Evolutionary conservation across 2,888 invertebrate species (phyloP), one percentile per base, ranked within the genome.

Genomic region (Lamellibrachia columna): DNA sequence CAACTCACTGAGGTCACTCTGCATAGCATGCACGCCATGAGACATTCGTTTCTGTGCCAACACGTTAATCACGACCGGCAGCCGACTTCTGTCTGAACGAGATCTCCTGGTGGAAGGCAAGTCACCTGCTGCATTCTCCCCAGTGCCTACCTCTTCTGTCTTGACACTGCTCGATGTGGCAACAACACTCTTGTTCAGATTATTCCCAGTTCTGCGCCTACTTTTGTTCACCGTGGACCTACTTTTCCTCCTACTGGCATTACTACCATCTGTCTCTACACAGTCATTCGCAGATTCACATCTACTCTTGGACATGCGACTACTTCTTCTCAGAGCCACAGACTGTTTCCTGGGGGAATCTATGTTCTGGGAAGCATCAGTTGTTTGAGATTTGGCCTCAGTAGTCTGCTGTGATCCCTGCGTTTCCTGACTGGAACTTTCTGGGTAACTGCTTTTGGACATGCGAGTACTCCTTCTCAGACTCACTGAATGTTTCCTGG

Each of bases 301-400:
- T 40, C 40, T 22, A n/a, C 75, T 75, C 75, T 75, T 75, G 15
- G 75, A 75, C 22, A 6, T 75, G 75, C 75, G 75, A 75, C 75
- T 75, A 15, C 75, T 75, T 1, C 75, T 11, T 75, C 75, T 75
- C 75, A 75, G 15, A 60, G 60, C 22, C 22, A 22, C 15, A 15
- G 75, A 75, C 75, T 75, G 22, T 75, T 75, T 75, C 75, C 75
- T 75, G 75, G 75, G 75, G n/a, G 75, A n/a, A 75, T 75, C 75
- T 75, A 75, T n/a, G 6, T 11, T 75, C 75, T 75, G 75, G 75
- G 75, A 75, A 75, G n/a, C 75, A 22, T 75, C 75, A 75, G 22
- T 75, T 75, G 75, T n/a, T 15, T 22, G 15, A 75, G 75, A 75
- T 15, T 75, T n/a, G 6, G 22, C 75, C 4, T 15, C 75, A 3